Conservation (phyloP, 2,888 invertebrate genomes). For the Dione vanillae region DNA sequence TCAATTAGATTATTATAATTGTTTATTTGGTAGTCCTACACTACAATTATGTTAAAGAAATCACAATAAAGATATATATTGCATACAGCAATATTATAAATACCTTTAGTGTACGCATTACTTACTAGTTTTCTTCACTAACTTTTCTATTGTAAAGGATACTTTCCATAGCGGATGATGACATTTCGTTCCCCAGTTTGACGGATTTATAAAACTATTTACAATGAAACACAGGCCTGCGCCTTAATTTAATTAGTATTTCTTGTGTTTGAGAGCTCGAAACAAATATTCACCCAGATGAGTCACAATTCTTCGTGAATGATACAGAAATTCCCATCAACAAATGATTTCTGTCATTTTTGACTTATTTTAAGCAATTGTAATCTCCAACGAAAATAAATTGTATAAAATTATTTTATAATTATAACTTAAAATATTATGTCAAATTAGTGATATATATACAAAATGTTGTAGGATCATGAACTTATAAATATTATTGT, state of each 20-base stretch:
- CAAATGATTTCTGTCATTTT: conserved; percentile 19
- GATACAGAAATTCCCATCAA: conserved; percentile 17
- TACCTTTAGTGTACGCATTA: neutral
- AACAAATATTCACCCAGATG: conserved; percentile 33
- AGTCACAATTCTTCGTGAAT: conserved; percentile 38
- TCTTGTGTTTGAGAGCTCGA: conserved; percentile 7
- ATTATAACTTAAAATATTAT: neutral
- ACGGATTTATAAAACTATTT: conserved; percentile 60
- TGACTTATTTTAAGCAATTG: neutral
- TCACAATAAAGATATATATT: neutral
- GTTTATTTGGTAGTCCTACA: no score
- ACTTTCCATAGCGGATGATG: conserved; percentile 95
- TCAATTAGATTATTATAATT: conserved; percentile 12
- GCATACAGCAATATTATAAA: neutral
- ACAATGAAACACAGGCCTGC: conserved; percentile 54
- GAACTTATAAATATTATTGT: neutral
- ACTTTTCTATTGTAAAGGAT: conserved; percentile 85
- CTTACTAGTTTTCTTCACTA: conserved; percentile 7
- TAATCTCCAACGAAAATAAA: neutral
- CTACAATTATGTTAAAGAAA: no score
- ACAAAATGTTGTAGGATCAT: neutral
- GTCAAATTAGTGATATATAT: neutral
- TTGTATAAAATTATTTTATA: neutral
- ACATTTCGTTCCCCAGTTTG: conserved; percentile 95
- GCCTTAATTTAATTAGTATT: conserved; percentile 43